Base-by-base conservation (phyloP, 2,888 invertebrate genomes). In the Eubasilissa splendida region DNA sequence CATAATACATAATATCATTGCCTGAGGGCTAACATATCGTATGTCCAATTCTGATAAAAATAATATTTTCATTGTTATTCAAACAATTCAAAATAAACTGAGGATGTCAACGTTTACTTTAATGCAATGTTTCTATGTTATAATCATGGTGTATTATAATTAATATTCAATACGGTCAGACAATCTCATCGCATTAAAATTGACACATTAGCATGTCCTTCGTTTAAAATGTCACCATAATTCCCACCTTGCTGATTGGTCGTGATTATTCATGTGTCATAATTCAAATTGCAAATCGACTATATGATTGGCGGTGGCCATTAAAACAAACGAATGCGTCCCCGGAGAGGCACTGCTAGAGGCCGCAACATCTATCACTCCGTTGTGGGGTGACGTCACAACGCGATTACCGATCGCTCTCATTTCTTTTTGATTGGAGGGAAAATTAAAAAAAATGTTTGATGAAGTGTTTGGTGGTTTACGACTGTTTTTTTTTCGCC, bases 251-350 rank as follows among this genome's bases (percentile, higher is more conserved):
- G 71, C 14, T 73, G 71, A 73, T 73, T 73, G 71, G 71, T 50
- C 56, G 56, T 33, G 31, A 73, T 77, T 59, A 68, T 9, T 65
- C 75, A 58, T 53, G 76, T 65, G 73, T 42, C 60, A 74, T 74
- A 56, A 65, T 79, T 63, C 74, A 73, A 73, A 76, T 77, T 68
- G 68, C 80, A 58, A 82, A 82, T 80, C 71, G 82, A 53, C 70
- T 31, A 58, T 66, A 77, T 80, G 82, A 82, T 82, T 80, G 82
- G 77, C 73, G 79, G 53, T 50, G 65, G 66, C 68, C 82, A 77
- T 82, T 82, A 82, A 80, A 82, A 77, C 76, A 53, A 76, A 80
- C 78, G 42, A 82, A 82, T 78, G 80, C 42, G 66, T 73, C 80
- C 82, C 79, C 50, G 11, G 73, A 74, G 82, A 70, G 54, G n/a